Evolutionary conservation across 2,113 vertebrate genomes (phyloP).

Genomic region (Heterochromis multidens): DNA sequence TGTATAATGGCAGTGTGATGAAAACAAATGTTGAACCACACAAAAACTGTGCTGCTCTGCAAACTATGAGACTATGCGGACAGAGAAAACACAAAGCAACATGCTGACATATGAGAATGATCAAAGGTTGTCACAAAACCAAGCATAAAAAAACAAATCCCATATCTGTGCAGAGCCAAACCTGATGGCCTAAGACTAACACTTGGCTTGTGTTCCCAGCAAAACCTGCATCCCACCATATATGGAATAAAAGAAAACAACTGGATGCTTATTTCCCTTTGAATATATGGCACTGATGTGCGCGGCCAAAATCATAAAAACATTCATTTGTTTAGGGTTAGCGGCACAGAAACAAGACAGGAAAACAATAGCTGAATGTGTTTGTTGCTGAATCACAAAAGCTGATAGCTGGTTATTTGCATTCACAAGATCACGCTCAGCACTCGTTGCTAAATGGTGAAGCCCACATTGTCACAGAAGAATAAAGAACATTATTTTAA

Average conservation of each 20-base stretch:
- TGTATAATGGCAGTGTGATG: background rate
- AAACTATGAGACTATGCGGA: slow-evolving; percentile 20
- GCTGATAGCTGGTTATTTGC: slow-evolving; percentile 63
- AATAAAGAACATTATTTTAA: slow-evolving; percentile 55
- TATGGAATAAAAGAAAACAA: slow-evolving; percentile 52
- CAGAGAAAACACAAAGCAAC: slow-evolving; percentile 46
- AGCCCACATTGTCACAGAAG: slow-evolving; percentile 43
- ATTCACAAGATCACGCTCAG: slow-evolving; percentile 61
- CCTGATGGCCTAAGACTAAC: slow-evolving; percentile 3
- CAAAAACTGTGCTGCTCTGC: slow-evolving; percentile 12
- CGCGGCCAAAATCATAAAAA: slow-evolving; percentile 44
- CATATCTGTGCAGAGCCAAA: background rate
- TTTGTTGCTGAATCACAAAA: slow-evolving; percentile 64
- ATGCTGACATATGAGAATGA: slow-evolving; percentile 59
- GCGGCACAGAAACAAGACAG: slow-evolving; percentile 53
- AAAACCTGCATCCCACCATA: slow-evolving; percentile 25
- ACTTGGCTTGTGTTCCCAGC: background rate
- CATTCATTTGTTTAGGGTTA: slow-evolving; percentile 53
- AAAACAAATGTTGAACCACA: slow-evolving; percentile 33
- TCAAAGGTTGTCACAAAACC: slow-evolving; percentile 33
- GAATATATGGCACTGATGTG: slow-evolving; percentile 16
- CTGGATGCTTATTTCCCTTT: slow-evolving; percentile 28
- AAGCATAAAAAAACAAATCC: slow-evolving; percentile 36
- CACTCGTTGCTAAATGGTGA: slow-evolving; percentile 41
- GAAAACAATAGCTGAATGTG: slow-evolving; percentile 60